Conservation (phyloP, 1,140 invertebrate genomes). For the Macrosteles quadrilineatus region DNA sequence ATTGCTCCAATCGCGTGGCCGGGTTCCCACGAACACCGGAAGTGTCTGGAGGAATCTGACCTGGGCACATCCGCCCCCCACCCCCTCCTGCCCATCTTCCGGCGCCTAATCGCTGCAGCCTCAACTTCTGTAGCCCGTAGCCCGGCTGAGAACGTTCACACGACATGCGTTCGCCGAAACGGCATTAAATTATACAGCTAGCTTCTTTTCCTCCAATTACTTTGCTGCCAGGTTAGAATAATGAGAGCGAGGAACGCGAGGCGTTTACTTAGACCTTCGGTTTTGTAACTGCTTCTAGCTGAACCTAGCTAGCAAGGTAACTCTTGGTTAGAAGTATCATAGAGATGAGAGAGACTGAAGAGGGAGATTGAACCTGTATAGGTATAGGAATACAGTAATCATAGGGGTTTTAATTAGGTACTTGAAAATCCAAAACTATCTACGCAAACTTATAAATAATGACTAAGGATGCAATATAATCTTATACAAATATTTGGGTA, state of each 20-base stretch:
- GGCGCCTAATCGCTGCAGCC: constrained; percentile 7
- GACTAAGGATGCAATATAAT: no score
- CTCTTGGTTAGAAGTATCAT: no score
- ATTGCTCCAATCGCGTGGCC: background rate
- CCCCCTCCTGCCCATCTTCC: background rate
- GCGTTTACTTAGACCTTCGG: background rate
- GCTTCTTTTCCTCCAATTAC: constrained; percentile 10
- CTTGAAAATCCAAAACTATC: no score
- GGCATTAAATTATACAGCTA: constrained; percentile 12
- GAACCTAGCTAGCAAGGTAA: no score
- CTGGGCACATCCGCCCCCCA: constrained; percentile 5
- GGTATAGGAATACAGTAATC: no score
- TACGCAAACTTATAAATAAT: no score
- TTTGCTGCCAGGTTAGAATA: constrained; percentile 8
- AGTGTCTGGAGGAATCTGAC: constrained; percentile 12
- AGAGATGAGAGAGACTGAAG: no score
- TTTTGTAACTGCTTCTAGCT: no score
- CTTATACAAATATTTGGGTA: no score
- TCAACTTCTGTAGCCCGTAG: constrained; percentile 1
- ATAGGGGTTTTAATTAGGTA: no score
- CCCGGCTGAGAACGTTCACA: constrained; percentile 7
- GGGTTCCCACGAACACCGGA: constrained; percentile 3
- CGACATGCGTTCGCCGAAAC: background rate
- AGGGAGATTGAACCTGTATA: no score
- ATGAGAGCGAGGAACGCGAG: background rate